A percentile compares a stretch with the other conserved stretches of the same genome.
phyloP scores from a whole-genome alignment of 2,797 vertebrate species.

The Etheostoma perlongum region DNA sequence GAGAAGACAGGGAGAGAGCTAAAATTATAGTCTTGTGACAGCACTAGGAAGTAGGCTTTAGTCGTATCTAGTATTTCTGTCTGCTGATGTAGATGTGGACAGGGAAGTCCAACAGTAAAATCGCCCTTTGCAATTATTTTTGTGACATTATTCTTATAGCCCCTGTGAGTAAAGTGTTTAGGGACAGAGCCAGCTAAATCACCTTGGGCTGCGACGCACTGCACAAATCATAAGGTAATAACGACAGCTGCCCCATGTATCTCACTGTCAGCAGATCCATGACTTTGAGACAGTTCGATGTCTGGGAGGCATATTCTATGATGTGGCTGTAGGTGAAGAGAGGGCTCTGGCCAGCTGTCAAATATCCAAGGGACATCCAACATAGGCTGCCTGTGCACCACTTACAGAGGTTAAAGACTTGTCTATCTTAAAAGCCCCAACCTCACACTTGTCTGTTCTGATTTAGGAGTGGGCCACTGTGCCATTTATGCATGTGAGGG shows the following conservation, averaged over 20 bases:
- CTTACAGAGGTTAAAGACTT: conserved; percentile 83
- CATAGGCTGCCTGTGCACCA: conserved; percentile 63
- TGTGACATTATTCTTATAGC: conserved; percentile 38
- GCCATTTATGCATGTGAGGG: conserved; percentile 5
- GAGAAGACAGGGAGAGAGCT: conserved; percentile 7
- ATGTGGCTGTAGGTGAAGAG: conserved; percentile 68
- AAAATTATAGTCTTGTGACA: conserved; percentile 26
- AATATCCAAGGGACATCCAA: conserved; percentile 66
- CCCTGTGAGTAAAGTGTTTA: conserved; percentile 26
- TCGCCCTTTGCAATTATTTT: conserved; percentile 34
- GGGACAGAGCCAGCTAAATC: conserved; percentile 56
- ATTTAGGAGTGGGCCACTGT: conserved; percentile 59
- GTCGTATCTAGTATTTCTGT: background rate
- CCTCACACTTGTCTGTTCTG: conserved; percentile 75
- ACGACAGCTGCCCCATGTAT: conserved; percentile 67
- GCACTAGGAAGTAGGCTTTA: conserved; percentile 1
- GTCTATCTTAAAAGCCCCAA: conserved; percentile 74
- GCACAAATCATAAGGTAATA: conserved; percentile 61
- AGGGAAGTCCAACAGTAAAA: conserved; percentile 18
- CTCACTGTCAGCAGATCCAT: conserved; percentile 65
- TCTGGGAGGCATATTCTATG: conserved; percentile 73
- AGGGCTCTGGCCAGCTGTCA: conserved; percentile 71
- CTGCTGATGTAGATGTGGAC: conserved; percentile 23
- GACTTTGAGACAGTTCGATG: conserved; percentile 70
- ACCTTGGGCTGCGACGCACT: conserved; percentile 64